Percentiles rank a stretch among this genome's conserved stretches.
phyloP scores from a whole-genome alignment of 2,888 invertebrate genomes.

The Ormia ochracea region DNA sequence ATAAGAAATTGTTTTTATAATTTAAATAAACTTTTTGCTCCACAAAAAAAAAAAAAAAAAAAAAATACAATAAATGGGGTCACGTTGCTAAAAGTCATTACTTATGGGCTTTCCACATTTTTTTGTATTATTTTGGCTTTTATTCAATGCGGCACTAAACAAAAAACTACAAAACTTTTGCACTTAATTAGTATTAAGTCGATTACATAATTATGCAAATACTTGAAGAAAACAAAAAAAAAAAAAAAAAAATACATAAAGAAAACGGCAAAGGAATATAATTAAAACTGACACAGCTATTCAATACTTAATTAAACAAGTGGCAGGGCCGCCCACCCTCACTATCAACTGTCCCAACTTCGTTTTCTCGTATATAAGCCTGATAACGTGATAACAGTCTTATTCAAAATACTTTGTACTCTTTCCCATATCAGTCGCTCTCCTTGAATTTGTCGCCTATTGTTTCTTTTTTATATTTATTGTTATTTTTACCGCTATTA shows the following conservation, averaged over 20 bases:
- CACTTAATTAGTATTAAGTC: conserved; percentile 66
- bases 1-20: neutral
- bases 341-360: no score
- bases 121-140: conserved; percentile 9
- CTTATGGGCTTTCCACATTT: neutral
- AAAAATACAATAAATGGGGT: no score
- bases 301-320: neutral
- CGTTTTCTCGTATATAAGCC: no score
- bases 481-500: no score
- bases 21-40: neutral
- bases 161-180: conserved; percentile 30
- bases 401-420: no score
- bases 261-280: conserved; percentile 6
- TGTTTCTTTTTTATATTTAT: no score
- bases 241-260: conserved; percentile 1
- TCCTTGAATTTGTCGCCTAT: no score
- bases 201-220: conserved; percentile 75
- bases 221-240: no score
- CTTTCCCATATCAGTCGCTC: no score
- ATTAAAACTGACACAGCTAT: conserved; percentile 1
- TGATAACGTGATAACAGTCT: no score
- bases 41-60: neutral
- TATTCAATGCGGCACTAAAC: conserved; percentile 27
- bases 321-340: neutral
- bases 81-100: neutral